Conservation (phyloP, 1,140 invertebrate species). For the Oryctes rhinoceros region DNA sequence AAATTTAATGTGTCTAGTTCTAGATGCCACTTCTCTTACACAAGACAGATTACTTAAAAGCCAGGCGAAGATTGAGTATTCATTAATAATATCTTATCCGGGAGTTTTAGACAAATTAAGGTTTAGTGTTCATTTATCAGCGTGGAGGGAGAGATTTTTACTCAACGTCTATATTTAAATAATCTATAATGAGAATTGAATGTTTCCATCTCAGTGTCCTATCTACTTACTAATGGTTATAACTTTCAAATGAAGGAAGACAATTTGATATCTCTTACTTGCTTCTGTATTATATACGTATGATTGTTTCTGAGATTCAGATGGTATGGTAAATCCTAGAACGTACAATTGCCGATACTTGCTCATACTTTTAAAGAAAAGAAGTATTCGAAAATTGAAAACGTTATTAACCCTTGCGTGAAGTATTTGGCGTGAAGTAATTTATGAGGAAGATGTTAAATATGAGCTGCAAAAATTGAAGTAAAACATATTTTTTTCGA, state of each 20-base stretch:
- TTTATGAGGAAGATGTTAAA: no score
- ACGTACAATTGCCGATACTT: no score
- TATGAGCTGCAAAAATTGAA: no score
- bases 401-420: no score
- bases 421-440: no score
- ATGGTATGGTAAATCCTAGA: no score
- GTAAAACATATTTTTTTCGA: no score
- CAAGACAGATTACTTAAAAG: constrained; percentile 40
- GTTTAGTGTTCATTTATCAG: constrained; percentile 40
- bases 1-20: constrained; percentile 36
- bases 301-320: background rate
- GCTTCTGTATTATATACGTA: background rate
- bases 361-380: no score
- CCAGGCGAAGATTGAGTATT: constrained; percentile 33
- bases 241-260: constrained; percentile 37
- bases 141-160: constrained; percentile 12
- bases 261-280: constrained; percentile 5
- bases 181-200: constrained; percentile 36
- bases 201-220: constrained; percentile 19
- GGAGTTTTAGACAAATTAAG: constrained; percentile 36
- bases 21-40: constrained; percentile 40
- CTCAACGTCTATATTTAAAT: constrained; percentile 38
- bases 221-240: constrained; percentile 35
- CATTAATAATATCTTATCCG: constrained; percentile 41
- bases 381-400: no score